Conservation (phyloP, 2,113 vertebrate species). For the Neolamprologus modestus region DNA sequence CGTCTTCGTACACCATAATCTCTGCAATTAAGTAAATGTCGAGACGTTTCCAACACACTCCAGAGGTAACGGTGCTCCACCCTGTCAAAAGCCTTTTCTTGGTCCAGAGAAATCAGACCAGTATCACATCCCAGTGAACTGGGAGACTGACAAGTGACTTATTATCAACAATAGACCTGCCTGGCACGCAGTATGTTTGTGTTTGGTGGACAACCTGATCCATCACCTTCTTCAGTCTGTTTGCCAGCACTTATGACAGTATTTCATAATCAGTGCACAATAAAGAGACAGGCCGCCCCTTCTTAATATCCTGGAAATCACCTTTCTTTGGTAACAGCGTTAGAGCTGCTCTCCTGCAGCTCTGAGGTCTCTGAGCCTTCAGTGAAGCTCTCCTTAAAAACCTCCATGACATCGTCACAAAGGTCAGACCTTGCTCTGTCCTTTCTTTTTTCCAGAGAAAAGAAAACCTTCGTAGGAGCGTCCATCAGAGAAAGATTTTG, state of each 20-base stretch:
- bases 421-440: background rate
- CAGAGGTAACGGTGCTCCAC: background rate
- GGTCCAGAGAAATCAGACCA: background rate
- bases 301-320: background rate
- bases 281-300: background rate
- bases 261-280: background rate
- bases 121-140: background rate
- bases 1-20: background rate
- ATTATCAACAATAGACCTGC: background rate
- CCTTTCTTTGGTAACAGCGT: background rate
- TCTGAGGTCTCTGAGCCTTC: background rate
- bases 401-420: background rate
- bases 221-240: background rate
- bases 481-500: background rate
- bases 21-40: rapidly evolving
- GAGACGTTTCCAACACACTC: background rate
- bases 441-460: background rate
- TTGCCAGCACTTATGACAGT: background rate
- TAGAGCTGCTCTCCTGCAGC: background rate
- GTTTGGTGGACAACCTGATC: background rate
- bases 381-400: background rate
- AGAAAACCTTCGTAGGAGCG: background rate
- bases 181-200: background rate
- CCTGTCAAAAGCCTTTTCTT: background rate
- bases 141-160: background rate